Evolutionary conservation across 2,888 invertebrate species (phyloP).

Genomic region (Neoascia interrupta): DNA sequence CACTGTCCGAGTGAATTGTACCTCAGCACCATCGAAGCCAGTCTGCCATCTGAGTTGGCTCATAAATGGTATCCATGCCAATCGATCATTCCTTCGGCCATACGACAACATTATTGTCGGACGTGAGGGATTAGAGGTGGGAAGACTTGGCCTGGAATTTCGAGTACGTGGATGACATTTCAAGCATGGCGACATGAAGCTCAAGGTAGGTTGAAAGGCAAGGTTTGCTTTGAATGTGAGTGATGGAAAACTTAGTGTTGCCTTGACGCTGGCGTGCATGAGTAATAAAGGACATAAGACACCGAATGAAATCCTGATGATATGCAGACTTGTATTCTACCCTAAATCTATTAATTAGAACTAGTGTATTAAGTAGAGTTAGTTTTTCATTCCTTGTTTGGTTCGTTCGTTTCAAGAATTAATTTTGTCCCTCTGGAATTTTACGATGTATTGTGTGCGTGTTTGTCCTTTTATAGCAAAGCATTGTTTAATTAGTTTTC

Average conservation of each 20-base stretch:
- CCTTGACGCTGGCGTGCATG: background rate
- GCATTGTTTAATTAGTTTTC: too few relatives aligned
- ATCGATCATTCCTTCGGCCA: conserved; percentile 80
- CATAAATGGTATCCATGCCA: conserved; percentile 90
- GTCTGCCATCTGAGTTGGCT: conserved; percentile 92
- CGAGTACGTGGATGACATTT: conserved; percentile 90
- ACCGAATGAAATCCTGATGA: conserved; percentile 7
- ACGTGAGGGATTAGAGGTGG: conserved; percentile 86
- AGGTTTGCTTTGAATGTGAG: background rate
- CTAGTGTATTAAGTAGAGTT: conserved; percentile 49
- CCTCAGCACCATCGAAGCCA: conserved; percentile 90
- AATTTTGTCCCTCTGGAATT: conserved; percentile 15
- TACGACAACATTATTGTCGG: conserved; percentile 82
- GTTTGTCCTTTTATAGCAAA: conserved; percentile 11
- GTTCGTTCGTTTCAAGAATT: conserved; percentile 29
- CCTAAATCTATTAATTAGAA: conserved; percentile 53
- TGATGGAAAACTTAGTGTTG: background rate
- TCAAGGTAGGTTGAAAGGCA: conserved; percentile 82
- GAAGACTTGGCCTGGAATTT: conserved; percentile 89
- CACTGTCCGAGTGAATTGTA: conserved; percentile 90
- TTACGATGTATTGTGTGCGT: conserved; percentile 1
- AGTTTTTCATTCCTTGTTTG: conserved; percentile 23
- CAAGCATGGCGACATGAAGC: conserved; percentile 90
- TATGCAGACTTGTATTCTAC: conserved; percentile 1
- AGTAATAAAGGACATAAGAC: background rate